These are phyloP conservation scores for Yponomeuta cagnagella DNA, from an alignment of 2,888 invertebrate genomes.

Conservation along the genomic window DNA sequence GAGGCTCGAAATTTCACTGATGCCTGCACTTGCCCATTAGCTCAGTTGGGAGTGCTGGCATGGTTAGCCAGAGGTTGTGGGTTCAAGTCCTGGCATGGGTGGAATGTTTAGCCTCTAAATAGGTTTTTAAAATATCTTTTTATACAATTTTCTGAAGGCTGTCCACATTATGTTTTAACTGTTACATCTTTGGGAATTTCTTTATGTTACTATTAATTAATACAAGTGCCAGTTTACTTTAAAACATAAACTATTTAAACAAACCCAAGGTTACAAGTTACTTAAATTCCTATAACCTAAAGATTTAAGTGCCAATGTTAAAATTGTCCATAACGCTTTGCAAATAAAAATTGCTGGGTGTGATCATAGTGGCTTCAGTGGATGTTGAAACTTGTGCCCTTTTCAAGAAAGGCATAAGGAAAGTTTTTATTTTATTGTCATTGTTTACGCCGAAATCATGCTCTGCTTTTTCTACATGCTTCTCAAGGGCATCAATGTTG, in stretches of 20 bases:
- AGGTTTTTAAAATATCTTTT: no score
- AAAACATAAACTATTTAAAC: constrained; percentile 1
- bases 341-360: constrained; percentile 32
- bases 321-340: constrained; percentile 53
- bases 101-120: no score
- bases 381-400: constrained; percentile 37
- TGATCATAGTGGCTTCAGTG: constrained; percentile 19
- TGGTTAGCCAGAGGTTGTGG: no score
- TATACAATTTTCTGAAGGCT: no score
- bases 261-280: not conserved
- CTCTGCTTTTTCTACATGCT: constrained; percentile 77
- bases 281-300: not conserved
- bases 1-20: no score
- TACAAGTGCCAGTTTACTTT: constrained; percentile 5
- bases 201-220: not conserved
- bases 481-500: constrained; percentile 75
- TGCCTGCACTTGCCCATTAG: no score
- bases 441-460: constrained; percentile 70
- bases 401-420: constrained; percentile 77
- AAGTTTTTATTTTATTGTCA: constrained; percentile 75
- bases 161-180: not conserved
- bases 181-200: not conserved
- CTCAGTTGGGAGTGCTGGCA: no score
- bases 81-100: no score
- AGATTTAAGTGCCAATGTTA: constrained; percentile 25